Conservation (phyloP, 2,113 vertebrate species). For the Prionailurus bengalensis region DNA sequence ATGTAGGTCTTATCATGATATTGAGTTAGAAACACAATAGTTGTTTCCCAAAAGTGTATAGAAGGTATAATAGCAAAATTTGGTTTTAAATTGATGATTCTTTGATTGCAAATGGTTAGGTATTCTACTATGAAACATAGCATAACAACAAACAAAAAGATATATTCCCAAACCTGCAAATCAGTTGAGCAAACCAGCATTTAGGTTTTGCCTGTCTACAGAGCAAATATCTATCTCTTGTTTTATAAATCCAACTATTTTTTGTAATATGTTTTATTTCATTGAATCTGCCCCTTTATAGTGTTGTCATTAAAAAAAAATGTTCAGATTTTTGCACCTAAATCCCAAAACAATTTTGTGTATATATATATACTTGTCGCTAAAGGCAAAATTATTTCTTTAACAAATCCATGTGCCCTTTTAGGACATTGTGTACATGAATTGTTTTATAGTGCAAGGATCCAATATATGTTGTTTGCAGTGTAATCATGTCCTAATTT, state of each 20-base stretch:
- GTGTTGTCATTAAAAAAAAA: not conserved
- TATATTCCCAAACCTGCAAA: not conserved
- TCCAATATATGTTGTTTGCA: not conserved
- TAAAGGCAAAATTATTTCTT: slow-evolving; percentile 64
- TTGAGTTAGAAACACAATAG: not conserved
- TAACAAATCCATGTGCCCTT: slow-evolving; percentile 23
- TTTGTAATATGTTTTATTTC: slow-evolving; percentile 31
- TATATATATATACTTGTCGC: not conserved
- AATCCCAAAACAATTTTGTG: slow-evolving; percentile 23
- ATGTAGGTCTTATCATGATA: not conserved
- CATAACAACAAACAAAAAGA: not conserved
- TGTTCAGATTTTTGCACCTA: slow-evolving; percentile 51
- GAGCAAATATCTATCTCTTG: not conserved
- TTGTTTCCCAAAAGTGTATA: not conserved
- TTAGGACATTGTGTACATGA: not conserved
- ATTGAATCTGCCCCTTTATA: slow-evolving; percentile 37
- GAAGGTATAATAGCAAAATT: not conserved
- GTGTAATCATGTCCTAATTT: not conserved
- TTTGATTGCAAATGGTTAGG: not conserved
- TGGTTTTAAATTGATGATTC: not conserved
- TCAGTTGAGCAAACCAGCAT: not conserved
- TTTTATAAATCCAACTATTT: slow-evolving; percentile 45
- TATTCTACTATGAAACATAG: not conserved
- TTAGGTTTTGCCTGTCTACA: not conserved
- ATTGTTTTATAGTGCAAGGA: not conserved